These are phyloP conservation scores for Drosophila tsacasi DNA, from an alignment of 1,140 invertebrate genomes.

Conservation along the genomic window DNA sequence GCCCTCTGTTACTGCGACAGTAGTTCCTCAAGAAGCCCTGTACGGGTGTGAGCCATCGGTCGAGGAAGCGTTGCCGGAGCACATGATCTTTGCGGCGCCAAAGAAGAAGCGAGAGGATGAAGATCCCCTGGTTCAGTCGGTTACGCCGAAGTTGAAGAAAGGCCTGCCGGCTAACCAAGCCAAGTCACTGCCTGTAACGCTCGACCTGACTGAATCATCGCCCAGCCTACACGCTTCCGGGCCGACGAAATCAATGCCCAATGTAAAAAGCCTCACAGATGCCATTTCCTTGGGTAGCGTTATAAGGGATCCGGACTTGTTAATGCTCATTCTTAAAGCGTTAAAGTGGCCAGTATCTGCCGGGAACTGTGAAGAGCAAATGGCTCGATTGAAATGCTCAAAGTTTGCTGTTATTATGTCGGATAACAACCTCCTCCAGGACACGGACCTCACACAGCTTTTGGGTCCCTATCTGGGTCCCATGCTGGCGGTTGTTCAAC, in stretches of 20 bases:
- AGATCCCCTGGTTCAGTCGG: background rate
- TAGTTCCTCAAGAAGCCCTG: conserved; percentile 58
- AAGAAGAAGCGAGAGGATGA: conserved; percentile 70
- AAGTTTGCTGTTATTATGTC: conserved; percentile 79
- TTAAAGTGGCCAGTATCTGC: conserved; percentile 77
- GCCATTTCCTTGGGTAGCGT: conserved; percentile 74
- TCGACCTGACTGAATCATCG: conserved; percentile 13
- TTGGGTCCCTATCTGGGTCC: conserved; percentile 76
- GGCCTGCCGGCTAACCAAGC: background rate
- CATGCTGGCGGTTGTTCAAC: conserved; percentile 60
- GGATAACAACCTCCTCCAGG: conserved; percentile 78
- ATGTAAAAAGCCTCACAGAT: conserved; percentile 65
- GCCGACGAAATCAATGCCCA: conserved; percentile 33
- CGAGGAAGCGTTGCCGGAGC: conserved; percentile 70
- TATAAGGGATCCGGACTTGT: conserved; percentile 77
- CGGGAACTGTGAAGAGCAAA: conserved; percentile 72
- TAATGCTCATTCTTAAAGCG: conserved; percentile 80
- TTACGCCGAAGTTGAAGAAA: conserved; percentile 35
- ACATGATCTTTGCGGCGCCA: conserved; percentile 79
- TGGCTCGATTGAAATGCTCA: conserved; percentile 72
- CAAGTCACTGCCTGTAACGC: conserved; percentile 16
- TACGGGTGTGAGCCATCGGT: conserved; percentile 59
- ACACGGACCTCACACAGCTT: conserved; percentile 80
- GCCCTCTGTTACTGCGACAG: conserved; percentile 59
- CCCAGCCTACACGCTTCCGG: background rate